Conservation (phyloP, 1,140 invertebrate genomes). For the Forficula auricularia region DNA sequence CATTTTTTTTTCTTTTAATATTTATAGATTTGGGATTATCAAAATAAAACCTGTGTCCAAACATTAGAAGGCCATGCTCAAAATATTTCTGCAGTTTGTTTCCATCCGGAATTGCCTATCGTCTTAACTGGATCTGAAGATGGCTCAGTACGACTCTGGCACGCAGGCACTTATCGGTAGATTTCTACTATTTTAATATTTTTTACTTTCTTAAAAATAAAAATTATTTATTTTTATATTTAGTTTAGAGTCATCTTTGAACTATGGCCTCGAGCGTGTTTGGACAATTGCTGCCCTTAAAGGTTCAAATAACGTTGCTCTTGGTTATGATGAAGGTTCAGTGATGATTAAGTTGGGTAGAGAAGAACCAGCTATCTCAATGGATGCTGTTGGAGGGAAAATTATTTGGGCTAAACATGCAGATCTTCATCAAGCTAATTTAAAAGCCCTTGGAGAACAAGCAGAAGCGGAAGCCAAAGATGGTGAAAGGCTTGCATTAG, state of each 20-base stretch:
- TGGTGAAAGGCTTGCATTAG: constrained; percentile 78
- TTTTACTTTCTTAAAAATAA: too few species aligned
- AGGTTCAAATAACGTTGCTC: constrained; percentile 90
- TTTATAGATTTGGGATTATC: constrained; percentile 97
- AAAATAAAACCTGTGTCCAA: constrained; percentile 99
- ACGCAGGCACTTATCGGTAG: constrained; percentile 76
- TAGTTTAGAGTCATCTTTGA: constrained; percentile 84
- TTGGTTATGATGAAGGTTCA: constrained; percentile 97
- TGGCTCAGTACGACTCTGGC: constrained; percentile 91
- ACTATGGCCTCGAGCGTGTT: constrained; percentile 94
- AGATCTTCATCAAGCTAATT: constrained; percentile 94
- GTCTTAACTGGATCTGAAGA: constrained; percentile 96
- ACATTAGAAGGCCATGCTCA: constrained; percentile 78
- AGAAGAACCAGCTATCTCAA: constrained; percentile 97
- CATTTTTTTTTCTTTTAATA: too few species aligned
- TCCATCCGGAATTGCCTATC: constrained; percentile 95
- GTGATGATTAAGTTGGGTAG: constrained; percentile 94
- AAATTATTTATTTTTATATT: too few species aligned
- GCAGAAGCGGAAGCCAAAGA: constrained; percentile 58
- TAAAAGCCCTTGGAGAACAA: constrained; percentile 65
- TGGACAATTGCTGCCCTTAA: constrained; percentile 94
- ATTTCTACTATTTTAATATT: too few species aligned
- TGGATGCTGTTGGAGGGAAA: constrained; percentile 95
- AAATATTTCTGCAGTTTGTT: constrained; percentile 44
- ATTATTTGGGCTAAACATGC: constrained; percentile 97